phyloP scores from a whole-genome alignment of 2,888 invertebrate species.

The Chrysotoxum bicinctum region DNA sequence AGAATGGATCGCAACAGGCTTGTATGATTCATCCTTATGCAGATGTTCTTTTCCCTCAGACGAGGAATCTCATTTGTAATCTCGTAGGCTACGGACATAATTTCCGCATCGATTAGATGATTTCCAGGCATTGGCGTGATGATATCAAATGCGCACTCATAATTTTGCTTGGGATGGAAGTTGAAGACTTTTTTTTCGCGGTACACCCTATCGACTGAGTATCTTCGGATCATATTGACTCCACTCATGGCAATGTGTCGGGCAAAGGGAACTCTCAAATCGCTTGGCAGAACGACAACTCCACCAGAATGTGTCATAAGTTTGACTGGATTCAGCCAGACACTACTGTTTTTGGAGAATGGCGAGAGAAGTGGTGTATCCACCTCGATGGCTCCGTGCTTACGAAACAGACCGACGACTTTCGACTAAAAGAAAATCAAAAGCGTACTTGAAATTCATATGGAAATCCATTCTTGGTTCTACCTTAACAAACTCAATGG shows the following conservation, averaged over 20 bases:
- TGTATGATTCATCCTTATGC: conserved; percentile 90
- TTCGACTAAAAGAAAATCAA: conserved; percentile 74
- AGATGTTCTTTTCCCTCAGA: conserved; percentile 85
- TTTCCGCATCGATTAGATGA: conserved; percentile 92
- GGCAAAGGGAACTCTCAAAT: conserved; percentile 91
- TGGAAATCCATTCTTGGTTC: background rate
- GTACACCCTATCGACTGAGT: conserved; percentile 93
- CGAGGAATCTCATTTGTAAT: conserved; percentile 87
- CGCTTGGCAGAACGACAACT: conserved; percentile 92
- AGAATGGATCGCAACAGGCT: conserved; percentile 89
- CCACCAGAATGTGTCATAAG: conserved; percentile 94
- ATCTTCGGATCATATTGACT: conserved; percentile 90
- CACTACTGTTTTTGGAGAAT: conserved; percentile 82
- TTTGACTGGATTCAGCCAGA: conserved; percentile 83
- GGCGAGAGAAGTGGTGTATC: conserved; percentile 92
- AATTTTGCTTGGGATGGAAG: conserved; percentile 93
- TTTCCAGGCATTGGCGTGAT: conserved; percentile 89
- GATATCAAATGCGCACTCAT: conserved; percentile 96
- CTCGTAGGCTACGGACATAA: conserved; percentile 90
- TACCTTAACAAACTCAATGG: conserved; percentile 80
- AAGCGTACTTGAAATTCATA: background rate
- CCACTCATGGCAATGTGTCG: conserved; percentile 91
- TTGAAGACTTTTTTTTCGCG: conserved; percentile 90
- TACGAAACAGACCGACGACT: conserved; percentile 85
- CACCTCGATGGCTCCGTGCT: conserved; percentile 91